Conservation (phyloP, 1,140 invertebrate species). For the Pararge aegeria region DNA sequence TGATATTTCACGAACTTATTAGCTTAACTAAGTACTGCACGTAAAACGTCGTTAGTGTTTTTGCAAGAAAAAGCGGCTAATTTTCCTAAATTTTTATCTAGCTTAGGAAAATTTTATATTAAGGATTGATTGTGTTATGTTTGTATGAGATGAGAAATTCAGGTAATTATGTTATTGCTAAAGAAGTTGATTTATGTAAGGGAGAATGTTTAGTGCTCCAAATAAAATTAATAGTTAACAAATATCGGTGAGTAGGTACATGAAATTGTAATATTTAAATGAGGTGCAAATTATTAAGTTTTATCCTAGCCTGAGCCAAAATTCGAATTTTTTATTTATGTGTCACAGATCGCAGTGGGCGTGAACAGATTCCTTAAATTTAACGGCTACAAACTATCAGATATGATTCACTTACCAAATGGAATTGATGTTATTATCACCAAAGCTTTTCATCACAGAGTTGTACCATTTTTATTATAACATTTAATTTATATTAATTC, state of each 20-base stretch:
- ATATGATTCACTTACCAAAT: conserved; percentile 38
- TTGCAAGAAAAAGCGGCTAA: too few species aligned
- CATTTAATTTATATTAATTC: conserved; percentile 29
- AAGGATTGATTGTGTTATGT: neutral
- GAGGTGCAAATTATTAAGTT: too few species aligned
- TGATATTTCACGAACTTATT: too few species aligned
- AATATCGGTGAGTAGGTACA: neutral
- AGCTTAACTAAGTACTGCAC: too few species aligned
- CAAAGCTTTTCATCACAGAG: conserved; percentile 36
- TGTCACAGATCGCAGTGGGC: conserved; percentile 23
- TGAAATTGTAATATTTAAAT: too few species aligned
- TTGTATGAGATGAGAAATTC: neutral
- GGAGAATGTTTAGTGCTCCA: conserved; percentile 5
- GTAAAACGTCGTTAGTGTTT: too few species aligned
- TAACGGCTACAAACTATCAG: conserved; percentile 15
- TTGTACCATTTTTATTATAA: conserved; percentile 35
- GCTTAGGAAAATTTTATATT: too few species aligned
- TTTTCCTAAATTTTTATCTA: too few species aligned
- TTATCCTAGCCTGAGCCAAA: too few species aligned
- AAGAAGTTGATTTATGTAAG: conserved; percentile 21
- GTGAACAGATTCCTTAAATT: conserved; percentile 27
- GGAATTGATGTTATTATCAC: conserved; percentile 35
- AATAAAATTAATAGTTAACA: conserved; percentile 7
- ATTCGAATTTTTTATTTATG: neutral
- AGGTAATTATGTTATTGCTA: neutral